These are phyloP conservation scores for Taenaris catops DNA, from an alignment of 2,888 invertebrate species.

Conservation along the genomic window DNA sequence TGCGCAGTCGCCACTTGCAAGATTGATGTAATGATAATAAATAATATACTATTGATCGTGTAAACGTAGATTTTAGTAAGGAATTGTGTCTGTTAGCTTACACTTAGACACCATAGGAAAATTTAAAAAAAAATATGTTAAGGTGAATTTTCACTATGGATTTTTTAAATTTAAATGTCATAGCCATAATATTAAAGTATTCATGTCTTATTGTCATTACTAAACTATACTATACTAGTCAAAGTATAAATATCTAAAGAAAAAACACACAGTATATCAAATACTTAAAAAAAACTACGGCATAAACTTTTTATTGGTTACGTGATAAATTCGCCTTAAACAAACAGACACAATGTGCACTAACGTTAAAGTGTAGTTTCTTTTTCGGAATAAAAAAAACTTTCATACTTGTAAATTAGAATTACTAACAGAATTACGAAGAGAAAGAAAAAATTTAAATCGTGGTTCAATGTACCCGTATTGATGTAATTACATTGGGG, in stretches of 20 bases:
- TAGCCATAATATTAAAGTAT: too few relatives aligned
- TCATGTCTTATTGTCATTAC: too few relatives aligned
- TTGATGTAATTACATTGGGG: constrained; percentile 51
- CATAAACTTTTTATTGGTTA: not conserved
- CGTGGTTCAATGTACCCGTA: constrained; percentile 48
- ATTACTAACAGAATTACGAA: constrained; percentile 18
- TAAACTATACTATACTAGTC: too few relatives aligned
- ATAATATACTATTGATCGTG: too few relatives aligned
- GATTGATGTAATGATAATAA: too few relatives aligned
- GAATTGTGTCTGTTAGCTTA: constrained; percentile 25
- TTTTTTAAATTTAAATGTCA: too few relatives aligned
- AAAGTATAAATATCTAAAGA: too few relatives aligned
- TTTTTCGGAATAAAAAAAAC: constrained; percentile 38
- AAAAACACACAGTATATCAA: too few relatives aligned
- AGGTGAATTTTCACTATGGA: constrained; percentile 3
- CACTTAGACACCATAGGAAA: constrained; percentile 12
- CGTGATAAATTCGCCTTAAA: not conserved
- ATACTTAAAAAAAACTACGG: too few relatives aligned
- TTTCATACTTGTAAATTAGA: too few relatives aligned
- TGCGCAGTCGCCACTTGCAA: not conserved
- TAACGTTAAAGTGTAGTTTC: constrained; percentile 42
- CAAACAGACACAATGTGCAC: constrained; percentile 2
- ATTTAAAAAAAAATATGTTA: constrained; percentile 1
- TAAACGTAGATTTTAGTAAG: constrained; percentile 14
- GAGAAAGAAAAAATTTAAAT: constrained; percentile 48